phyloP scores from a whole-genome alignment of 2,797 vertebrate genomes.

The Peromyscus nudipes region DNA sequence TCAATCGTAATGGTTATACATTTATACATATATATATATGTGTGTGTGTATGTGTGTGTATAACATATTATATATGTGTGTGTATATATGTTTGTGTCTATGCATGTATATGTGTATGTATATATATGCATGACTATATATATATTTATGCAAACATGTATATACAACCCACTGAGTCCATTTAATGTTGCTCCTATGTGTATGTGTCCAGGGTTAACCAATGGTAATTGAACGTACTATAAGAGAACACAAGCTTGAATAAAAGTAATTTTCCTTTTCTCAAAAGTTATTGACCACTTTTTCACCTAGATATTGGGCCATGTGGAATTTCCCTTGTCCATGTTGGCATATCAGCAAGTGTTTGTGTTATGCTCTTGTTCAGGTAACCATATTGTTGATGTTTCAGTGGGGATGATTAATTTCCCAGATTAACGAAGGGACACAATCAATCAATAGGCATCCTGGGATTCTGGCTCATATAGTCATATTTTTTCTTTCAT shows the following conservation, averaged over 20 bases:
- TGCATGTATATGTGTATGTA: too few species aligned
- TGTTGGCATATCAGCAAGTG: not conserved
- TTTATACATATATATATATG: too few species aligned
- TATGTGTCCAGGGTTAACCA: not conserved
- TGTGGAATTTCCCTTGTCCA: not conserved
- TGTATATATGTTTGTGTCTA: not conserved
- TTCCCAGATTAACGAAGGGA: not conserved
- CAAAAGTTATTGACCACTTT: not conserved
- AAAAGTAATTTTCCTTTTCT: not conserved
- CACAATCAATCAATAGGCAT: not conserved
- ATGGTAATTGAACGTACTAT: too few species aligned
- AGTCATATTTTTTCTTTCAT: not conserved
- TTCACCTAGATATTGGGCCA: too few species aligned
- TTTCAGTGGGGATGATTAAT: not conserved
- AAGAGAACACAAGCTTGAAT: not conserved
- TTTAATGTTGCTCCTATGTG: not conserved
- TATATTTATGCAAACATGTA: not conserved
- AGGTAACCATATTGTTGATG: not conserved
- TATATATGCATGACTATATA: not conserved
- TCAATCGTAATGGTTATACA: too few species aligned
- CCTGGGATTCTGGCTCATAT: not conserved
- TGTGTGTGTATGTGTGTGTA: too few species aligned
- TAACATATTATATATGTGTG: not conserved
- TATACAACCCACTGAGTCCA: not conserved
- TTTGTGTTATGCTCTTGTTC: not conserved